Base-by-base conservation (phyloP, 2,888 invertebrate species). In the Andrena bucephala region DNA sequence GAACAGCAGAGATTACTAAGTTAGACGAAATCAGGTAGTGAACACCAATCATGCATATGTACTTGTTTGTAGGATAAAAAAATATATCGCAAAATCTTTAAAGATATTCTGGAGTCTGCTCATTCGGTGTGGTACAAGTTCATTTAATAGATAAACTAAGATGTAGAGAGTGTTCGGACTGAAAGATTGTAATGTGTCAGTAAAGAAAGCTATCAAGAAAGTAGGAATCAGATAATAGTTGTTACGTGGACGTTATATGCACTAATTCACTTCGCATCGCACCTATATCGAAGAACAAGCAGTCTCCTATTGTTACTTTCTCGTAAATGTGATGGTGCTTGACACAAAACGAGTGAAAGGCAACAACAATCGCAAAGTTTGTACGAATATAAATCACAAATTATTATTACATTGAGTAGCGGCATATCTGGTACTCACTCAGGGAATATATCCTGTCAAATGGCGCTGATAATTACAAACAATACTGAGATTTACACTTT, bases 391-490 rank as follows among this genome's bases (percentile, higher is more conserved):
- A 89, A 90, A 89, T 84, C 85, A 87, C 87, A 85, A 89, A 85
- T 89, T 89, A 86, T 90, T 91, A 93, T 92, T 93, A 93, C 92
- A 93, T 92, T 92, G 93, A 93, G 92, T 93, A 93, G 93, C 93
- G 93, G 92, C 93, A 92, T 93, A 91, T 93, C 93, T 92, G 93
- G 92, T 93, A 93, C 93, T 93, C 93, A 93, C 93, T 93, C 93
- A 93, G 92, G 93, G 93, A 93, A 93, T 93, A 91, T 92, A 92
- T 93, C 93, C 93, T 93, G 93, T 93, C 93, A 93, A 93, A 93
- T 93, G 93, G 93, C 93, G 93, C 93, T 93, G 93, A 93, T 93
- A 93, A 93, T 93, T 93, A 92, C 91, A 93, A 93, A 93, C 93
- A 93, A 93, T 93, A 93, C 93, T 93, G 93, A 93, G 92, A 92